Base-by-base conservation (phyloP, 2,888 invertebrate species). In the Neria commutata region DNA sequence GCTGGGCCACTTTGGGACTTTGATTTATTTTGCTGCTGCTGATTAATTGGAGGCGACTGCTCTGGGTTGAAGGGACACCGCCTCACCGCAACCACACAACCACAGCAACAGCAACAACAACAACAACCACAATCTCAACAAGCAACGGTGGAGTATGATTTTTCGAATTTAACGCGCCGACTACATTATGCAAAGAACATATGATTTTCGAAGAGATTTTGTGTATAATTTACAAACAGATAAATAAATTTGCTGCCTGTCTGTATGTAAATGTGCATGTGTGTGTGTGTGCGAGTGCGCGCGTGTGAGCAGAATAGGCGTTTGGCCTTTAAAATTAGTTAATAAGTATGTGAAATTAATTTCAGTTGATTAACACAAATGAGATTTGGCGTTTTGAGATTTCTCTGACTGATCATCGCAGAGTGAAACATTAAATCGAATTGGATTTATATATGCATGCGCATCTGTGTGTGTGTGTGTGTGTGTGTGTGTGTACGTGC, bases 301-400 rank as follows among this genome's bases (percentile, higher is more conserved):
- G 4, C 24, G 10, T 4, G 24, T 23, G 11, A 26, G n/a, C 17
- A 16, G 48, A 5, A 53, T 33, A 46, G 54, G 46, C 46, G 54
- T 54, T 54, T 19, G 47, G 37, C 16, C 40, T 23, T 29, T 45
- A 14, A 26, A 50, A 33, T 47, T 57, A 57, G 52, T 57, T 57
- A 57, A 37, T 46, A 50, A 56, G 50, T 56, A 52, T 57, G 57
- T 60, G 52, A 52, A 60, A 60, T 60, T 57, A 57, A 60, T 55
- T 62, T 57, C 34, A 45, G 52, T 57, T 62, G 60, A 60, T 60
- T 62, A 60, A 52, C 60, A 42, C 52, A 60, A 62, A 57, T 58
- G 57, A 42, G 57, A 57, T 61, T 61, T 58, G 29, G 5, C 29
- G 29, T 5, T 29, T 29, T 5, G 29, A 8, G 5, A 14, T 37